Evolutionary conservation across 1,140 invertebrate species (phyloP).

Genomic region (Orius insidiosus): DNA sequence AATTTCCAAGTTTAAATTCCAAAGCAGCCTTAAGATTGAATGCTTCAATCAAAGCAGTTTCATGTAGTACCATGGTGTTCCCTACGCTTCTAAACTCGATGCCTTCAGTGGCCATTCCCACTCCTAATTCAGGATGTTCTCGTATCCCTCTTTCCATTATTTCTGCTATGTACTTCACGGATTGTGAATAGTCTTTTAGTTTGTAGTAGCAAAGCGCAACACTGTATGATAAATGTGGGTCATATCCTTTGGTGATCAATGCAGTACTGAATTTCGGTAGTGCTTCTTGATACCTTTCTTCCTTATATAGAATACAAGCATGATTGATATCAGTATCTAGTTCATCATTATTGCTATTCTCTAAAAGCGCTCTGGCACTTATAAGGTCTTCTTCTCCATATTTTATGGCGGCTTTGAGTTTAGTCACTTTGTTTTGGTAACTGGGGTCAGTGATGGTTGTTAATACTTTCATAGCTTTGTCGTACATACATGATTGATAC

Average conservation of each 20-base stretch:
- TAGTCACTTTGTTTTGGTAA: conserved; percentile 54
- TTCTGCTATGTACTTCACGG: conserved; percentile 80
- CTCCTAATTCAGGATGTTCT: conserved; percentile 93
- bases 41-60: conserved; percentile 93
- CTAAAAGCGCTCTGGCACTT: conserved; percentile 80
- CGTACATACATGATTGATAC: conserved; percentile 80
- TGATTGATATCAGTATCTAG: conserved; percentile 92
- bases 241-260: conserved; percentile 72
- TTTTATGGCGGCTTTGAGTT: conserved; percentile 92
- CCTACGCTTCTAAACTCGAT: conserved; percentile 93
- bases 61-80: conserved; percentile 87
- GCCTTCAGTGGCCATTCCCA: conserved; percentile 96
- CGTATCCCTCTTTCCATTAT: conserved; percentile 93
- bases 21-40: conserved; percentile 98
- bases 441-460: conserved; percentile 58
- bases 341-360: conserved; percentile 67
- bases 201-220: conserved; percentile 90
- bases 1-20: conserved; percentile 93
- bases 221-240: conserved; percentile 87
- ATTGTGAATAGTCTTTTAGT: conserved; percentile 81
- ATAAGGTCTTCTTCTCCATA: conserved; percentile 90
- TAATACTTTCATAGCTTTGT: conserved; percentile 75
- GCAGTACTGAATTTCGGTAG: conserved; percentile 81
- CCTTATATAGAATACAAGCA: conserved; percentile 89
- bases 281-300: conserved; percentile 77